phyloP scores from a whole-genome alignment of 2,797 vertebrate genomes.

The Phataginus tetradactyla region DNA sequence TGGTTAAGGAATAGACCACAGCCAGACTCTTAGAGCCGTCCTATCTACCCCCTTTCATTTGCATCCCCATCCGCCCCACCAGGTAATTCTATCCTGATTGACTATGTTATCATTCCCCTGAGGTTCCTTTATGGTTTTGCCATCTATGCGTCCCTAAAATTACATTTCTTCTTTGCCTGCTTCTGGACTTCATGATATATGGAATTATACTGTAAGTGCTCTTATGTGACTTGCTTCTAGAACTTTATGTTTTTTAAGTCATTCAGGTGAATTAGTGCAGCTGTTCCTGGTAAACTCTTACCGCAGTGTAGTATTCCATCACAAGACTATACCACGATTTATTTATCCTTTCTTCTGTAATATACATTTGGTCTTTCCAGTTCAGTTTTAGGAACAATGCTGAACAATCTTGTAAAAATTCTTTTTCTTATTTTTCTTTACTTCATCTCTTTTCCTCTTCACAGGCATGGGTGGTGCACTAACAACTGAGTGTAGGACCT shows the following conservation, averaged over 20 bases:
- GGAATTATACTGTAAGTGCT: background rate
- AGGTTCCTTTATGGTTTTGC: background rate
- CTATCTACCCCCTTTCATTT: background rate
- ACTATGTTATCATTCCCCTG: background rate
- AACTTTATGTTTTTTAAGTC: background rate
- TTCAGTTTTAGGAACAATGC: background rate
- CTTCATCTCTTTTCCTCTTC: background rate
- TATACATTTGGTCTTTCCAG: background rate
- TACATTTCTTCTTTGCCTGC: background rate
- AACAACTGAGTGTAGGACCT: background rate
- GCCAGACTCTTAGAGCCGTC: background rate
- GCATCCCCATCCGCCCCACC: background rate
- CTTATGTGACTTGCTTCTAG: background rate
- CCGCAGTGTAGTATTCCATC: background rate
- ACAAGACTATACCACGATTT: rapidly evolving
- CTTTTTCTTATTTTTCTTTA: background rate
- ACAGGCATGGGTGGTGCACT: background rate
- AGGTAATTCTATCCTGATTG: background rate
- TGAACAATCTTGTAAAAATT: background rate
- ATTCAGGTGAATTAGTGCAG: background rate
- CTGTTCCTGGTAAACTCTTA: background rate
- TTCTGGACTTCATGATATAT: background rate
- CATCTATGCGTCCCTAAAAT: background rate
- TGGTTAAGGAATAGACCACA: background rate
- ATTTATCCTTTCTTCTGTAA: background rate